These are phyloP conservation scores for Morbakka virulenta DNA, from an alignment of 30 jellyfish, hydroid and myxozoan species.

Conservation along the genomic window DNA sequence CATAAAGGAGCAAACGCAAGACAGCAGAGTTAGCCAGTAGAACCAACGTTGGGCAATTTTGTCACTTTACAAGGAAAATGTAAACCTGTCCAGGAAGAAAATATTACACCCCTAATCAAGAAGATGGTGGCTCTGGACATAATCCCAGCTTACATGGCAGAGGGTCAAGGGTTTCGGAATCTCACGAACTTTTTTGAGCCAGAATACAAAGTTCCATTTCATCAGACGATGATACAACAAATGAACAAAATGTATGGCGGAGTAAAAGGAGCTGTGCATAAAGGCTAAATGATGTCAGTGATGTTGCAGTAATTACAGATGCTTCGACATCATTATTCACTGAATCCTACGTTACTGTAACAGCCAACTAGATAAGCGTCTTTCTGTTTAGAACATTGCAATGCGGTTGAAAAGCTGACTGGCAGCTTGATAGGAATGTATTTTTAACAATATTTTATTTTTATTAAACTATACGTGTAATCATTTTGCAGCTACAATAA, in stretches of 20 bases:
- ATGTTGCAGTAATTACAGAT: constrained; percentile 47
- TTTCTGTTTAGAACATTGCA: too few relatives aligned
- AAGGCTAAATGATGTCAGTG: constrained; percentile 17
- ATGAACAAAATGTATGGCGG: constrained; percentile 33
- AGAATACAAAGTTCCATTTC: constrained; percentile 44
- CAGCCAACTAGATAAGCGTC: constrained; percentile 28
- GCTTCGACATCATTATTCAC: constrained; percentile 54
- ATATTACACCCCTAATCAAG: constrained; percentile 16
- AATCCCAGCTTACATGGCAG: constrained; percentile 56
- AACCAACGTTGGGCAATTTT: constrained; percentile 36
- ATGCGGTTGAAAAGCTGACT: too few relatives aligned
- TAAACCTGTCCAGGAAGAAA: constrained; percentile 25
- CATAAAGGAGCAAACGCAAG: constrained; percentile 6
- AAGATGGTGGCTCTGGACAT: constrained; percentile 57
- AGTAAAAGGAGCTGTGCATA: constrained; percentile 11
- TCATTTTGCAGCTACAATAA: too few relatives aligned
- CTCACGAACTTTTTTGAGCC: constrained; percentile 37
- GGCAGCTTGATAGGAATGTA: constrained; percentile 30
- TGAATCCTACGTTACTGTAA: constrained; percentile 56
- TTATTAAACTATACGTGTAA: too few relatives aligned
- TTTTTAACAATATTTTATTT: too few relatives aligned
- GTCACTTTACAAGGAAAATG: constrained; percentile 28
- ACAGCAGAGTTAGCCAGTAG: neutral
- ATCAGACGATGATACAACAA: constrained; percentile 34
- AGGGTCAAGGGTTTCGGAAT: constrained; percentile 43